A percentile compares a stretch with the other conserved stretches of the same genome.
phyloP scores from a whole-genome alignment of 2,888 invertebrate species.

The Drosophila putrida region DNA sequence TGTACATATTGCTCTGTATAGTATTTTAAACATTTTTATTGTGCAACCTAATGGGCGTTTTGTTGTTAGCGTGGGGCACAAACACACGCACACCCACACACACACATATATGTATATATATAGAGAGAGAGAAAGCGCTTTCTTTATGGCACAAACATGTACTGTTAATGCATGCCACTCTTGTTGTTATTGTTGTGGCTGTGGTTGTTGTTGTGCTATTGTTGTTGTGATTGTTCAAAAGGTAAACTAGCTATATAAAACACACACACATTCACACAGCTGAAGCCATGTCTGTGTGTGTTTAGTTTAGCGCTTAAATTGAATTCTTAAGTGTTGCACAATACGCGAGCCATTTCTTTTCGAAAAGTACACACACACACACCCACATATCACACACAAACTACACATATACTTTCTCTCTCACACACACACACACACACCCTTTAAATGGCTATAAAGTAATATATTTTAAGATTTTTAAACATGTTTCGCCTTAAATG shows the following conservation, averaged over 20 bases:
- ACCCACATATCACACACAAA: background rate
- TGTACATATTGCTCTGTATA: conserved; percentile 44
- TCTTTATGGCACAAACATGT: conserved; percentile 71
- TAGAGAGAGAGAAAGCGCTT: conserved; percentile 25
- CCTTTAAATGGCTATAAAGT: conserved; percentile 57
- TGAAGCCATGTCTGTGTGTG: conserved; percentile 25
- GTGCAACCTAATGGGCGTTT: conserved; percentile 73
- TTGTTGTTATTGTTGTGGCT: conserved; percentile 33
- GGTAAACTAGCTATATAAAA: conserved; percentile 65
- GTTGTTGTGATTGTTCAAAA: conserved; percentile 54
- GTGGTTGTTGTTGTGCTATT: conserved; percentile 31
- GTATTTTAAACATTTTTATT: conserved; percentile 78
- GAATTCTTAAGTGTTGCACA: conserved; percentile 72
- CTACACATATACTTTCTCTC: background rate
- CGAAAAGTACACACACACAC: conserved; percentile 23
- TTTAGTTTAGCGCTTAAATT: conserved; percentile 62
- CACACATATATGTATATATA: conserved; percentile 16
- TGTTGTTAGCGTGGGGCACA: conserved; percentile 61
- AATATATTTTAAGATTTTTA: conserved; percentile 73
- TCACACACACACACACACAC: conserved; percentile 3
- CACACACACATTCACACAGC: conserved; percentile 21
- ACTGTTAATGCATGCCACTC: conserved; percentile 69
- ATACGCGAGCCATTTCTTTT: conserved; percentile 49
- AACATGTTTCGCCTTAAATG: conserved; percentile 72
- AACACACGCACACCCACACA: conserved; percentile 22